Percentiles rank a stretch among this genome's conserved stretches.
These are phyloP conservation scores for Deilephila porcellus DNA, from an alignment of 2,888 invertebrate species.

Conservation along the genomic window DNA sequence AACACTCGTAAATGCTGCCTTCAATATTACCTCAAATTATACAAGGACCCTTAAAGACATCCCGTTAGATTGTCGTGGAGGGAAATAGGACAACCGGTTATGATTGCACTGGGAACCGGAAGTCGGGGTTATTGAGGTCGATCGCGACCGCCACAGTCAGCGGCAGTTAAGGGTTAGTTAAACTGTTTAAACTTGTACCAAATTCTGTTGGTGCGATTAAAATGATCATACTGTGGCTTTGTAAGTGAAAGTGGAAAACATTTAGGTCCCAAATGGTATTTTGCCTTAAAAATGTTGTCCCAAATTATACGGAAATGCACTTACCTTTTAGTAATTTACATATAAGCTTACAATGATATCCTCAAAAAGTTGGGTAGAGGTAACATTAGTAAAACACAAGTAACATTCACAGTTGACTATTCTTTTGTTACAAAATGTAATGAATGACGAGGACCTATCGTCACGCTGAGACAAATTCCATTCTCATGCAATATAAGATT, in stretches of 20 bases:
- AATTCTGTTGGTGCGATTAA: neutral
- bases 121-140: conserved; percentile 3
- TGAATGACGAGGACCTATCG: too few relatives aligned
- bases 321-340: neutral
- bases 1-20: neutral
- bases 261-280: neutral
- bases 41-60: neutral
- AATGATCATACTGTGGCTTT: neutral
- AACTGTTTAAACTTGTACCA: conserved; percentile 8
- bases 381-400: too few relatives aligned
- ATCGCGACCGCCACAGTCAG: neutral
- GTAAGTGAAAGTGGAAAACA: neutral
- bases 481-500: too few relatives aligned
- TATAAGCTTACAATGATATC: neutral
- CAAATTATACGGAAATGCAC: neutral
- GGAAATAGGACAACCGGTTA: conserved; percentile 14
- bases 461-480: too few relatives aligned
- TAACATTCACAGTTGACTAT: too few relatives aligned
- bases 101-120: conserved; percentile 23
- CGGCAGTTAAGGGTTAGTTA: conserved; percentile 11
- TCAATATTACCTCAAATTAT: neutral
- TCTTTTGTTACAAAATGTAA: too few relatives aligned
- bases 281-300: neutral
- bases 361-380: too few relatives aligned
- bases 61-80: neutral